Percentiles rank a stretch among this genome's conserved stretches.
These are phyloP conservation scores for Diplazon laetatorius DNA, from an alignment of 2,888 invertebrate genomes.

Conservation along the genomic window DNA sequence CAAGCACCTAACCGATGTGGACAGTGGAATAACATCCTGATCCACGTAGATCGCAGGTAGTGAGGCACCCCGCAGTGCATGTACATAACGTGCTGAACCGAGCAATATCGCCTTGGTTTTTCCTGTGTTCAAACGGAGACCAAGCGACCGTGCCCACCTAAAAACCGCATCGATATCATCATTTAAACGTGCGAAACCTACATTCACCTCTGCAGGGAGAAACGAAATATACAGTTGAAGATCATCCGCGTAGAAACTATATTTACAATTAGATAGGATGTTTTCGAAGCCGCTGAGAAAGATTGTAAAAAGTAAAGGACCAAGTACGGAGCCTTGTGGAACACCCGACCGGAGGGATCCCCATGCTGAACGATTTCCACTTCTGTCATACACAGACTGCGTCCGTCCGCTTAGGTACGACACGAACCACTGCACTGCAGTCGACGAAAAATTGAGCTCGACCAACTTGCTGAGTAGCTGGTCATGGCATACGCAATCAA, in stretches of 20 bases:
- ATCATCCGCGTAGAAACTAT: constrained; percentile 14
- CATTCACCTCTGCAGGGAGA: neutral
- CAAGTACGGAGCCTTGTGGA: constrained; percentile 13
- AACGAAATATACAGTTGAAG: neutral
- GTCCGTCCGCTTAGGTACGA: neutral
- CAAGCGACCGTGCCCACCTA: neutral
- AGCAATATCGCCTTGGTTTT: neutral
- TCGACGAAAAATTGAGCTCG: neutral
- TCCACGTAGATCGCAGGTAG: neutral
- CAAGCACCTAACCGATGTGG: neutral
- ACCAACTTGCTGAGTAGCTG: neutral
- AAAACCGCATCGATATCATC: neutral
- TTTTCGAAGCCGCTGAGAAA: neutral
- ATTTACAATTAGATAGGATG: neutral
- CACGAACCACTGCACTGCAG: neutral
- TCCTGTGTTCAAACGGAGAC: neutral
- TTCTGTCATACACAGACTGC: neutral
- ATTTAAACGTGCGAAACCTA: neutral
- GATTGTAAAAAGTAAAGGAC: neutral
- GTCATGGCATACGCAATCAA: neutral
- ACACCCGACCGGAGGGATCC: neutral
- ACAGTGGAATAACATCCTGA: neutral
- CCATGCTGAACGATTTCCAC: neutral
- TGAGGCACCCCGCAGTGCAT: neutral
- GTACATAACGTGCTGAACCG: neutral